Base-by-base conservation (phyloP, 2,113 vertebrate species). In the Burhinus bistriatus region DNA sequence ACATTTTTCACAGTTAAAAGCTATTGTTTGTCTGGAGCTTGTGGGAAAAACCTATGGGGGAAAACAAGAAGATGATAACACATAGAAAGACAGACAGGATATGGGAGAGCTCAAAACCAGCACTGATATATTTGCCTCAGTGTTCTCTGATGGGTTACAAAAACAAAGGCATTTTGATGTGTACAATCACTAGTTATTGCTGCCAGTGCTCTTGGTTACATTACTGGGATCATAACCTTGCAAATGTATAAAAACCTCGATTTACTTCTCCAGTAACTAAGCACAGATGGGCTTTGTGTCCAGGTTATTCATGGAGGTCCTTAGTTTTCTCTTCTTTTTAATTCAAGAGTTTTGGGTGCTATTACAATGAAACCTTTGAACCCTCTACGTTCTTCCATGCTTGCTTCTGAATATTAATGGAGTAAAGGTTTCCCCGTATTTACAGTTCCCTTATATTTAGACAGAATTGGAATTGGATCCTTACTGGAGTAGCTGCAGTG, bases 311-410 rank as follows among this genome's bases (percentile, higher is more conserved):
- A 90, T 2, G 12, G 44, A 88, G 38, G 54, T 78, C 79, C 80
- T 84, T 55, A 44, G 11, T 76, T 80, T 88, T 90, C 55, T 81
- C 36, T 94, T 91, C 15, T 79, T 89, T 83, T 84, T 69, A 66
- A 87, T 87, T 78, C 82, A 95, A 72, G 62, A 13, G 2, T 81
- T 92, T 93, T 85, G 71, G 70, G 49, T 86, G 88, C 66, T 76
- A 47, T 89, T 97, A 89, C 79, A 95, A 87, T 83, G 32, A 94
- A 90, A 95, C 72, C 59, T 94, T 96, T 95, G 68, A 94, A 91
- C 57, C 15, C 80, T 73, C 72, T 81, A 4, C 75, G 87, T 78
- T 91, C 51, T 75, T 88, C 72, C n/a, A 89, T 30, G 64, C 72
- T 30, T 71, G 42, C 54, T 30, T 89, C 45, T 84, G 83, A 96